Conservation (phyloP, 2,888 invertebrate genomes). For the Pilophorus perplexus region DNA sequence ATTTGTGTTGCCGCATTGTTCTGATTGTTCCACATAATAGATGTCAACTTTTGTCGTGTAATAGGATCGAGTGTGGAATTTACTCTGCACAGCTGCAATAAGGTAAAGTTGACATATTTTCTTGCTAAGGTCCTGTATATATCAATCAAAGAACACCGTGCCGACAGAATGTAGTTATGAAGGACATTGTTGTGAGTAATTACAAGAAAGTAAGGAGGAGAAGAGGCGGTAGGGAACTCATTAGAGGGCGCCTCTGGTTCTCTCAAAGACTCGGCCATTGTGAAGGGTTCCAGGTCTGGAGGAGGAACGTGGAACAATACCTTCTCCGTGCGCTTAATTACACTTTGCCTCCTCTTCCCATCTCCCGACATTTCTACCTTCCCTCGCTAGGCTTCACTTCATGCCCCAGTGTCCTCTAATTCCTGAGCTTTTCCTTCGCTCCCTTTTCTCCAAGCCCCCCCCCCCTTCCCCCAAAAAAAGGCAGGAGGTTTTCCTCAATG, state of each 20-base stretch:
- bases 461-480: too few species aligned
- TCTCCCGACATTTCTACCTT: conserved; percentile 17
- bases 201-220: conserved; percentile 21
- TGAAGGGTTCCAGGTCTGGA: not conserved
- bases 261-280: conserved; percentile 26
- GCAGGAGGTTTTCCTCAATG: too few species aligned
- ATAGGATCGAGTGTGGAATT: too few species aligned
- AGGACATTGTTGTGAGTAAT: conserved; percentile 33
- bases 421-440: not conserved
- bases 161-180: conserved; percentile 29
- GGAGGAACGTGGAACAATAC: conserved; percentile 25
- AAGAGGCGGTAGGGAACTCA: conserved; percentile 17
- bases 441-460: not conserved
- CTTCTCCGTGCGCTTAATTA: conserved; percentile 25
- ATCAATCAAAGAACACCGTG: conserved; percentile 13
- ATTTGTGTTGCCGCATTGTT: too few species aligned
- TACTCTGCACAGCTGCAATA: too few species aligned
- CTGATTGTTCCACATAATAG: too few species aligned
- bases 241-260: conserved; percentile 24
- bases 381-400: conserved; percentile 1
- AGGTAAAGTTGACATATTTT: too few species aligned
- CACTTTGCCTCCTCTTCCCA: conserved; percentile 20
- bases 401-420: conserved; percentile 9
- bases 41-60: too few species aligned
- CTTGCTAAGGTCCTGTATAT: too few species aligned